Conservation (phyloP, 2,888 invertebrate genomes). For the Zele albiditarsus region DNA sequence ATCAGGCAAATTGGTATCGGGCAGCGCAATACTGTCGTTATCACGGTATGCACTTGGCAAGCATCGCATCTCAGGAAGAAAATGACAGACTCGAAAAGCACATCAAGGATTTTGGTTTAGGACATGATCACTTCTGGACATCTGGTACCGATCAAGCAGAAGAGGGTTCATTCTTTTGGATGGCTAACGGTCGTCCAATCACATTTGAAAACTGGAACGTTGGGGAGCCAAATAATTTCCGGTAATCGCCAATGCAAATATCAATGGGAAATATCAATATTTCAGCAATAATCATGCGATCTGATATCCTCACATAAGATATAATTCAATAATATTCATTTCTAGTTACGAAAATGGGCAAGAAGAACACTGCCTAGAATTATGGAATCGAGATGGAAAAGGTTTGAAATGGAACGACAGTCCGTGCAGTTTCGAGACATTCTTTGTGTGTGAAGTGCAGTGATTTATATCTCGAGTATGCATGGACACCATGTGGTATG, state of each 20-base stretch:
- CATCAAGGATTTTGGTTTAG: constrained; percentile 90
- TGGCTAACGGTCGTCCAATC: constrained; percentile 90
- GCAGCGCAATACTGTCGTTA: constrained; percentile 93
- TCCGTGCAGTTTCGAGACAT: constrained; percentile 94
- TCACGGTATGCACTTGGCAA: constrained; percentile 94
- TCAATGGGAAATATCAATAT: not conserved
- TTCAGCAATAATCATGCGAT: not conserved
- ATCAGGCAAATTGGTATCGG: constrained; percentile 93
- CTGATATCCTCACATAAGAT: too few species aligned
- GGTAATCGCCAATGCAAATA: constrained; percentile 53
- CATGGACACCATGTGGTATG: too few species aligned
- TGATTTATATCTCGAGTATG: constrained; percentile 56
- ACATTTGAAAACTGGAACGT: constrained; percentile 96
- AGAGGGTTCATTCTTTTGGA: constrained; percentile 94
- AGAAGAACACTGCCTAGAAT: constrained; percentile 92
- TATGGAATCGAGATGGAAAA: constrained; percentile 94
- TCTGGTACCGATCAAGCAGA: constrained; percentile 93
- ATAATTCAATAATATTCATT: not conserved
- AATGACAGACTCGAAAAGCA: constrained; percentile 93
- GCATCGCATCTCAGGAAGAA: constrained; percentile 91
- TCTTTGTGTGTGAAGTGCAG: constrained; percentile 91
- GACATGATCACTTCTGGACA: constrained; percentile 94
- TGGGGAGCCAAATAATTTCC: constrained; percentile 93
- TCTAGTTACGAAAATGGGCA: constrained; percentile 90
- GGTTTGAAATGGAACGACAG: constrained; percentile 96